A percentile compares a stretch with the other conserved stretches of the same genome.
These are phyloP conservation scores for Microtus montanus DNA, from an alignment of 2,113 vertebrate species.

Conservation along the genomic window DNA sequence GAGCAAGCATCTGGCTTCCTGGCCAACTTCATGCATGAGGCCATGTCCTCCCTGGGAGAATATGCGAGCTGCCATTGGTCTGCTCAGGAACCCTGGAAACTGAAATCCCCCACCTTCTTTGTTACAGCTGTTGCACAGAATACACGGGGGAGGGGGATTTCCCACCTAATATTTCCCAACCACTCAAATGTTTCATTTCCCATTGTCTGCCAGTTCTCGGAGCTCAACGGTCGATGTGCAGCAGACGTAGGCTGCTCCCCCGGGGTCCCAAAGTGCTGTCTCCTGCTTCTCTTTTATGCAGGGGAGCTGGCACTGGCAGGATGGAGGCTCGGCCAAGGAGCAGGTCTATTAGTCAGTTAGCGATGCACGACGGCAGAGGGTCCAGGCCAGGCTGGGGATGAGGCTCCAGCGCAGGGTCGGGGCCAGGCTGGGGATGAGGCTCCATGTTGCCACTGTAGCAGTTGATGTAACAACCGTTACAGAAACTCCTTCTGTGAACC, in stretches of 20 bases:
- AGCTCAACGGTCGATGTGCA: slow-evolving; percentile 46
- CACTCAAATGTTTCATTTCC: slow-evolving; percentile 71
- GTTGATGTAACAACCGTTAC: background rate
- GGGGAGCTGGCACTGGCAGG: slow-evolving; percentile 10
- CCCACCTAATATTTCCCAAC: slow-evolving; percentile 63
- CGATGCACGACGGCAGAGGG: background rate
- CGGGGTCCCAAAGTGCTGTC: background rate
- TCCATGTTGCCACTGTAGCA: background rate
- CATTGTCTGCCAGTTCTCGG: slow-evolving; percentile 49
- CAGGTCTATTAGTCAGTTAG: slow-evolving; percentile 71
- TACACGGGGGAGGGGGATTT: slow-evolving; percentile 69
- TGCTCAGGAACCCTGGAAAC: slow-evolving; percentile 47
- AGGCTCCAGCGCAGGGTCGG: background rate
- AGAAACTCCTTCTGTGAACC: background rate
- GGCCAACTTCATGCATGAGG: rapidly evolving
- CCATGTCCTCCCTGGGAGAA: background rate
- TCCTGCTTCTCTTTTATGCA: background rate
- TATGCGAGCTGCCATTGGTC: background rate
- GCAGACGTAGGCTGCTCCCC: slow-evolving; percentile 14
- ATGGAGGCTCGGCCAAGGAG: background rate
- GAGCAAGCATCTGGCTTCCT: background rate
- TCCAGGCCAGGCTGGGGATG: background rate
- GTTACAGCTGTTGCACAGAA: background rate
- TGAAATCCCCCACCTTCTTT: background rate
- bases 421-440: background rate